Conservation (phyloP, 2,888 invertebrate genomes). For the Cephonodes hylas region DNA sequence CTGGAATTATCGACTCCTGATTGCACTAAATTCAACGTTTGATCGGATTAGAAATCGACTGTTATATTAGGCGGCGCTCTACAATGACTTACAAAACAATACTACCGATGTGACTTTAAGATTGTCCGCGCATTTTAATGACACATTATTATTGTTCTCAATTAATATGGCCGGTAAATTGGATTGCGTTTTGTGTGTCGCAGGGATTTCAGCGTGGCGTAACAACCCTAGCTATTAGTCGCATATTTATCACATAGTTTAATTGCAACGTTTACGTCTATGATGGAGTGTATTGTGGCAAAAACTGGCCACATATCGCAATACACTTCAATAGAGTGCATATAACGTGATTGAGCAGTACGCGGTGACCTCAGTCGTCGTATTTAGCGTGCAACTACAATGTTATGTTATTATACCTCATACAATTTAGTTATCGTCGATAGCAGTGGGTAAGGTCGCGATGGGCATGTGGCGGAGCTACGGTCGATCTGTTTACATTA, state of each 20-base stretch:
- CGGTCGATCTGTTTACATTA: slow-evolving; percentile 38
- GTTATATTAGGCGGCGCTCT: slow-evolving; percentile 1
- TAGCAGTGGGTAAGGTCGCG: slow-evolving; percentile 52
- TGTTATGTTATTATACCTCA: slow-evolving; percentile 40
- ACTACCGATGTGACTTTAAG: not conserved
- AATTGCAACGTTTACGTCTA: slow-evolving; percentile 11
- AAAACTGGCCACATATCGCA: slow-evolving; percentile 12
- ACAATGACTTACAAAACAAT: slow-evolving; percentile 12
- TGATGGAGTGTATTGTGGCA: not conserved
- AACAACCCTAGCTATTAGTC: slow-evolving; percentile 2
- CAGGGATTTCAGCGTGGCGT: not conserved
- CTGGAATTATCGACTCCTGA: slow-evolving; percentile 14
- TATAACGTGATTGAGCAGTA: slow-evolving; percentile 23
- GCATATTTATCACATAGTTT: not conserved
- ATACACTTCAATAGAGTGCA: too few species aligned
- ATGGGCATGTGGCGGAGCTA: slow-evolving; percentile 36
- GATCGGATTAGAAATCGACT: slow-evolving; percentile 30
- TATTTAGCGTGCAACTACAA: slow-evolving; percentile 31
- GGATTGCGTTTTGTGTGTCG: not conserved
- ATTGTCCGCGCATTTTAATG: not conserved
- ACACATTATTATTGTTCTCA: not conserved
- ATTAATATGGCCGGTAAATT: not conserved
- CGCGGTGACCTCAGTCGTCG: slow-evolving; percentile 26
- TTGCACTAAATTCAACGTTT: slow-evolving; percentile 22
- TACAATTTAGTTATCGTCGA: slow-evolving; percentile 42